Evolutionary conservation across 2,797 vertebrate genomes (phyloP), one percentile per base, ranked within the genome.

Genomic region (Tarsius wallacei): DNA sequence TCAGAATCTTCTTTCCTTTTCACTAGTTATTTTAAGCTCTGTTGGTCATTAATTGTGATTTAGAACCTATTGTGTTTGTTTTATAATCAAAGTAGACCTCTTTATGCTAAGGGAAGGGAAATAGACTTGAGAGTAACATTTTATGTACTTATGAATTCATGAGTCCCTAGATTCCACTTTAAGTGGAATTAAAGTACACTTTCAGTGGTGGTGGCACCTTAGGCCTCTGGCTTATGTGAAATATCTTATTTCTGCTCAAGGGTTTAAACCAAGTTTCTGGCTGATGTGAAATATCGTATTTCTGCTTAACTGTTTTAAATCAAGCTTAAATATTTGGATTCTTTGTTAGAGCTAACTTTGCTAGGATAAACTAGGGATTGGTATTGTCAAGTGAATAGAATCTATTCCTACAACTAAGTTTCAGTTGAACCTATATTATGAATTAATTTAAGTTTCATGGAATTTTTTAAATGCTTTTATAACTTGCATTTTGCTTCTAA

Each of bases 381-480:
- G 31, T 77, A 61, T 49, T 78, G 19, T 78, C 59, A 87, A 68
- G 81, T 55, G 74, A 88, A 47, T 61, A 81, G 55, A 74, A 26
- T 90, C 55, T 96, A 26, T 93, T 92, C 10, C 6, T 90, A 31
- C 31, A 91, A 59, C 51, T 22, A 85, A 49, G 28, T 93, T 96
- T 96, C 14, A 63, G 13, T 70, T 90, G 70, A 49, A 70, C 49
- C 28, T 78, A 9, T 59, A 19, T 61, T 87, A 57, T 55, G 51
- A 76, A 26, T 91, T 82, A 80, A n/a, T 96, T 93, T 93, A 33
- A 36, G 71, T 88, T 73, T 93, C 36, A 28, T 88, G 47, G 22
- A 86, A 53, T 33, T 88, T 76, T 49, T 66, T 17, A 36, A 42
- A 64, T 94, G 36, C 17, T 90, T 84, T 87, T 7, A 15, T 93